Percentiles rank a stretch among this genome's conserved stretches.
These are phyloP conservation scores for Bombus haemorrhoidalis DNA, from an alignment of 1,140 invertebrate species.

Conservation along the genomic window DNA sequence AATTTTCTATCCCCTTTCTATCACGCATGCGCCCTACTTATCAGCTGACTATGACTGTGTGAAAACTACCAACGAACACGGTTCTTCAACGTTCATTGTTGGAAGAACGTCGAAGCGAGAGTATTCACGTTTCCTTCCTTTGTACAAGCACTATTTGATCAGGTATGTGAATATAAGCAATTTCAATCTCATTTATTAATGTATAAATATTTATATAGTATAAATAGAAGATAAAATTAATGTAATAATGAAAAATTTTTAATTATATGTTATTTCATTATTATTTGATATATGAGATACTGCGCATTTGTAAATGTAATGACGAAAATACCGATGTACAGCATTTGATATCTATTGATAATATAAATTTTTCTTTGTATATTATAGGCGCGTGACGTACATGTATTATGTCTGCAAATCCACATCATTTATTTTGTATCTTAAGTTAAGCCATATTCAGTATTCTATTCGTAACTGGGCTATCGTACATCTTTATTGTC, in stretches of 20 bases:
- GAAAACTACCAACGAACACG: constrained; percentile 37
- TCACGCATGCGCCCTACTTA: constrained; percentile 56
- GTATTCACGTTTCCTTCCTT: constrained; percentile 80
- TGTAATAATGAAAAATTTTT: neutral
- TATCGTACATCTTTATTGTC: neutral
- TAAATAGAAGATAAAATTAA: constrained; percentile 9
- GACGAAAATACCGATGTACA: neutral
- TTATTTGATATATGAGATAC: constrained; percentile 1
- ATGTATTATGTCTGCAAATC: neutral
- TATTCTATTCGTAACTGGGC: neutral
- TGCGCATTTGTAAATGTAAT: constrained; percentile 36
- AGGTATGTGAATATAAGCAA: constrained; percentile 32
- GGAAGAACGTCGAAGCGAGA: constrained; percentile 82
- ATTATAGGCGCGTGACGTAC: constrained; percentile 1
- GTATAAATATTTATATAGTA: neutral
- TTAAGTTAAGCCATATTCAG: neutral
- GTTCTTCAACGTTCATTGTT: constrained; percentile 72
- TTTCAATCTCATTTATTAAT: neutral
- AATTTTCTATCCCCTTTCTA: constrained; percentile 63
- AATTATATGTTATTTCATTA: neutral
- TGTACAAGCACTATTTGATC: constrained; percentile 13
- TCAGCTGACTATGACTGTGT: constrained; percentile 70
- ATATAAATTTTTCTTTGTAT: neutral
- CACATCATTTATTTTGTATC: neutral
- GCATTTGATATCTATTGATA: constrained; percentile 13